These are phyloP conservation scores for Drosophila mulleri DNA, from an alignment of 2,888 invertebrate species.

Conservation along the genomic window DNA sequence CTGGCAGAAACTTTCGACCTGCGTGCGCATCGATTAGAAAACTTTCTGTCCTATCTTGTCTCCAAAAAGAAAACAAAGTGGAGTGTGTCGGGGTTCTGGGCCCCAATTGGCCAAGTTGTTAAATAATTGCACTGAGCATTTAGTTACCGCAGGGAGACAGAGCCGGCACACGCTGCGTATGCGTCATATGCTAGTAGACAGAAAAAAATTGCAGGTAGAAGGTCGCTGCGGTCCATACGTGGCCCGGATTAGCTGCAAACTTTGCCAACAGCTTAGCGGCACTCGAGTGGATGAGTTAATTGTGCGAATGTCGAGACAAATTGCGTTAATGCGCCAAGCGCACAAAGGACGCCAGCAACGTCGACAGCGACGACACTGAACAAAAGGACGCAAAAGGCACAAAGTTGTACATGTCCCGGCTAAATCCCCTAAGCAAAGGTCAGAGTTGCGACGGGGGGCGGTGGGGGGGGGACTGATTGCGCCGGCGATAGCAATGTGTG, in stretches of 20 bases:
- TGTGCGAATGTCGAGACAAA: slow-evolving; percentile 82
- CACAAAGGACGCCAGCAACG: slow-evolving; percentile 39
- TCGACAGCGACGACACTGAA: slow-evolving; percentile 14
- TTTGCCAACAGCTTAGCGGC: slow-evolving; percentile 68
- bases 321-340: slow-evolving; percentile 78
- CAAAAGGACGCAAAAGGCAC: slow-evolving; percentile 12
- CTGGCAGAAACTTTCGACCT: slow-evolving; percentile 71
- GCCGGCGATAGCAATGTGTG: slow-evolving; percentile 16
- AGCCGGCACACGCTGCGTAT: slow-evolving; percentile 44
- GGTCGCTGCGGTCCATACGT: slow-evolving; percentile 37
- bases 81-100: neutral
- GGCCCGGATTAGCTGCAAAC: slow-evolving; percentile 65
- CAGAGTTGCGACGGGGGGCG: slow-evolving; percentile 30
- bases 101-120: slow-evolving; percentile 71
- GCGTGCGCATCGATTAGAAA: slow-evolving; percentile 78
- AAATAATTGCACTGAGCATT: slow-evolving; percentile 74
- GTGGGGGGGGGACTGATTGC: slow-evolving; percentile 39
- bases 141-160: slow-evolving; percentile 31
- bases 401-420: slow-evolving; percentile 35
- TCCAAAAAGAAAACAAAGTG: slow-evolving; percentile 8
- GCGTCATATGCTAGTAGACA: slow-evolving; percentile 54
- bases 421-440: slow-evolving; percentile 61
- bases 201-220: neutral
- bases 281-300: slow-evolving; percentile 77
- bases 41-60: slow-evolving; percentile 74